Evolutionary conservation across 2,113 vertebrate species (phyloP), one percentile per base, ranked within the genome.

Genomic region (Pangasianodon hypophthalmus): DNA sequence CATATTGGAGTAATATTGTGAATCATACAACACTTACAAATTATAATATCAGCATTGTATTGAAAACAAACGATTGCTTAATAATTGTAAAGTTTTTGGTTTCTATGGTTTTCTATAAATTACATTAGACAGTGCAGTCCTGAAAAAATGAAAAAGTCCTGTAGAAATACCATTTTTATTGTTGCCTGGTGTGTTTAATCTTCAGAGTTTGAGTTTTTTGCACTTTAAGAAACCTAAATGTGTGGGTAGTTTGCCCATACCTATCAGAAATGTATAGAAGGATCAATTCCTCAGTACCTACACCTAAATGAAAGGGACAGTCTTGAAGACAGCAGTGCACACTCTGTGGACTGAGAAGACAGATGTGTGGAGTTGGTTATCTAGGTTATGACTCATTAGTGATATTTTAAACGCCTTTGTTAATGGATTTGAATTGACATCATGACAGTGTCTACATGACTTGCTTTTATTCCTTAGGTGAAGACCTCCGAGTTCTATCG

Each of bases 401-500:
- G 5, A 32, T 54, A 9, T 54, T 52, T 80, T 52, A 14, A 48
- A 48, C 29, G 75, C 13, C 24, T 50, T 50, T 29, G 46, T 16
- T 14, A 1, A 79, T 79, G 24, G 19, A 48, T 79, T 79, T 79
- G 19, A 24, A 0, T 46, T 46, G 11, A 46, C 26, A 4, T 56
- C 24, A 16, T 82, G 10, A 21, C 19, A 4, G 2, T 21, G 60
- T 50, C 4, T 87, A 13, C 19, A 44, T 64, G 21, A 64, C 79
- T 46, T 56, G 82, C 4, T 44, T n/a, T 69, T 58, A 73, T 46
- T 29, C 46, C 93, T 56, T 96, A 99, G 98, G 98, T 99, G 93
- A 99, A 99, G 96, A 99, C 98, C 87, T 99, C 98, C 1, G 98
- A 99, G 95, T 99, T 99, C 94, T 99, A 99, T 94, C 97, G 98